Percentiles rank a stretch among this genome's conserved stretches.
phyloP scores from a whole-genome alignment of 2,797 vertebrate species.

The Mormyrops attenuatus region DNA sequence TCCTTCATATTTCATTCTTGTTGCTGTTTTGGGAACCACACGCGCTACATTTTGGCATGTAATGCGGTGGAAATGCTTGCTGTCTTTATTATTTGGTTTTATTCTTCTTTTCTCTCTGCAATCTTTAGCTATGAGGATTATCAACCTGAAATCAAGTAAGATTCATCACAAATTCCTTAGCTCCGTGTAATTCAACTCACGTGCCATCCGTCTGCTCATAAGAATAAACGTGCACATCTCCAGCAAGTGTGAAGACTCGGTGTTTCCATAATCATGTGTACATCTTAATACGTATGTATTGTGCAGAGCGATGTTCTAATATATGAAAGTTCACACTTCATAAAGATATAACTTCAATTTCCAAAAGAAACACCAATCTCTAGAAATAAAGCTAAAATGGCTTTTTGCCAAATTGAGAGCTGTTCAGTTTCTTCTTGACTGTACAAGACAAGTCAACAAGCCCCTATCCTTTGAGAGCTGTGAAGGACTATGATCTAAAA shows the following conservation, averaged over 20 bases:
- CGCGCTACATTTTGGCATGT: background rate
- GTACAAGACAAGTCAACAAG: background rate
- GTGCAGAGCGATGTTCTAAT: background rate
- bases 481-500: conserved; percentile 19
- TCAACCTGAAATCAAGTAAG: conserved; percentile 96
- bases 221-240: conserved; percentile 50
- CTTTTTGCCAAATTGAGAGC: background rate
- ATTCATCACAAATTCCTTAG: conserved; percentile 56
- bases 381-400: background rate
- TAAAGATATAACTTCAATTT: background rate
- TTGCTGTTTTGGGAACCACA: conserved; percentile 20
- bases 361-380: background rate
- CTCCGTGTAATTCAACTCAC: conserved; percentile 57
- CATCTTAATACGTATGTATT: background rate
- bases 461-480: background rate
- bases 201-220: conserved; percentile 63
- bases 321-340: background rate
- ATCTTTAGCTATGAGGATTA: conserved; percentile 92
- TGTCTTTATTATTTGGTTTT: conserved; percentile 29
- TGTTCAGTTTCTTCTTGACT: background rate
- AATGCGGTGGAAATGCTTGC: background rate
- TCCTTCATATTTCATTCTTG: conserved; percentile 25
- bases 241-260: background rate
- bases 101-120: conserved; percentile 59
- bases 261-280: conserved; percentile 45